Percentiles rank a stretch among this genome's conserved stretches.
Evolutionary conservation across 1,140 invertebrate genomes (phyloP).

Genomic region (Atta cephalotes): DNA sequence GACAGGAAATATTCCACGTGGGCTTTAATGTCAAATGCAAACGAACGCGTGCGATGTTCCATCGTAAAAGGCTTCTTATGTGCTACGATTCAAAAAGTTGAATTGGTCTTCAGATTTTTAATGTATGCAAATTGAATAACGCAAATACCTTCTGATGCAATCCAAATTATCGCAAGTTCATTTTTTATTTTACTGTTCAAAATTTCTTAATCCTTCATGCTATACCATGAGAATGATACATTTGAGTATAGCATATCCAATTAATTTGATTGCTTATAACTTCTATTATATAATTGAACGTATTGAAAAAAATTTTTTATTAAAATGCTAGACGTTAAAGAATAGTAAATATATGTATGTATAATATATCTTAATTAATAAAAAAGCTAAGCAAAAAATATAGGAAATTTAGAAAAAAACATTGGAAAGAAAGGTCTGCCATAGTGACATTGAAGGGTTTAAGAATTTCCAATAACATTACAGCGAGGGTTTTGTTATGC

Average conservation of each 20-base stretch:
- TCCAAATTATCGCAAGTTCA: background rate
- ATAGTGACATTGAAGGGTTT: no score
- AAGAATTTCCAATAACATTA: background rate
- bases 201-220: background rate
- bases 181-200: background rate
- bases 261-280: no score
- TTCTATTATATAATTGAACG: no score
- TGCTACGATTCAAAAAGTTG: background rate
- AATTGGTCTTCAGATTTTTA: background rate
- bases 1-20: conserved; percentile 15
- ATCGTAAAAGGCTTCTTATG: conserved; percentile 5
- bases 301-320: no score
- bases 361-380: no score
- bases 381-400: no score
- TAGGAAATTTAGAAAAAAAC: no score
- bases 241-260: no score
- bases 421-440: no score
- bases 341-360: no score
- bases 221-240: no score
- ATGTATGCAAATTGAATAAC: background rate
- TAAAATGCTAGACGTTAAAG: no score
- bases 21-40: conserved; percentile 71
- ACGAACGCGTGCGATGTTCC: conserved; percentile 17
- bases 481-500: background rate
- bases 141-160: background rate